Base-by-base conservation (phyloP, 1,140 invertebrate species). In the Drosophila orena region DNA sequence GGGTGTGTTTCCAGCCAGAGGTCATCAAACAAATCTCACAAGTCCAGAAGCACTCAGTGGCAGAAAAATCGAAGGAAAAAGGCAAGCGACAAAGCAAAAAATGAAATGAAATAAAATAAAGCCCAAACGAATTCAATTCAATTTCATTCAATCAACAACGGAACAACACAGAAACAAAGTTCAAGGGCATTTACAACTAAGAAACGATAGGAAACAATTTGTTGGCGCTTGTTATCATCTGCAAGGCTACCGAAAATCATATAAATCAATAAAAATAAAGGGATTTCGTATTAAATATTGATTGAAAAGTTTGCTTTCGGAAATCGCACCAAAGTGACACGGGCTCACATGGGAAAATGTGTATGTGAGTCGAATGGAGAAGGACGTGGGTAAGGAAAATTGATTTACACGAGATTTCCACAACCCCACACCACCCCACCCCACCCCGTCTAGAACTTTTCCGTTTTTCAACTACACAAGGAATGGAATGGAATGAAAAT, bases 241-340 rank as follows among this genome's bases (percentile, higher is more conserved):
- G 15, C 53, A 81, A 80, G 74, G 55, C 55, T 46, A 12, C 22
- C 24, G 38, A 71, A 61, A 66, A 83, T 44, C 54, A 58, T 52
- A 83, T 56, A 84, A 84, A 83, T 83, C 76, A 84, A 84, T 83
- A 81, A 64, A 65, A 58, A 68, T 49, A 55, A 60, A 70, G 43
- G 72, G 54, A 76, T 54, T 55, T 55, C 8, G 40, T 61, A 84
- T 79, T 83, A 79, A 71, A 53, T 66, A 79, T 79, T 84, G 60
- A 79, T 83, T 62, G 64, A 66, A 84, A 84, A 70, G 30, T 60
- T 66, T 65, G 55, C 49, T 61, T 61, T 35, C 47, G 43, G 59
- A 74, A 64, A 65, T 79, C 75, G 43, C 70, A 64, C 59, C 62
- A 47, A 49, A 77, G 56, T 74, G 69, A 73, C 69, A 60, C 14